Evolutionary conservation across 2,113 vertebrate species (phyloP).

Genomic region (Zapornia atra): DNA sequence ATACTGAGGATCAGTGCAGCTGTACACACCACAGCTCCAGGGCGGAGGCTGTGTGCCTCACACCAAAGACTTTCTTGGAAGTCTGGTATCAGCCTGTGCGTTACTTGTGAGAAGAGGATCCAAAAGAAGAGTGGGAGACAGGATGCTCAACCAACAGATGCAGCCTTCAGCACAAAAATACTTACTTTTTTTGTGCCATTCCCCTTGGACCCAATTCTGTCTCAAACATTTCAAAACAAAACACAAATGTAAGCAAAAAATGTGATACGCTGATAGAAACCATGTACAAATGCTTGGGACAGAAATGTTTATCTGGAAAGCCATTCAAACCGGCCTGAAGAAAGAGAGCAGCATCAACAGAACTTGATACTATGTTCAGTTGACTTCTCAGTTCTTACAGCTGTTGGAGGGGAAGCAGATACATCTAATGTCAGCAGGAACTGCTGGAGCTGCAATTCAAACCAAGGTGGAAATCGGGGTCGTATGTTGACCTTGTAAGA

Average conservation of each 20-base stretch:
- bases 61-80: neutral
- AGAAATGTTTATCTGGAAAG: neutral
- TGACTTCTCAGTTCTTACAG: neutral
- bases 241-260: neutral
- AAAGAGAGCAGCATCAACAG: slow-evolving; percentile 5
- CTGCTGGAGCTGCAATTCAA: slow-evolving; percentile 10
- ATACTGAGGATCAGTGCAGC: neutral
- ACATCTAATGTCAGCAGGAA: neutral
- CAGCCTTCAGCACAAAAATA: neutral
- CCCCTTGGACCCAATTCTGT: neutral
- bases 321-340: neutral
- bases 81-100: neutral
- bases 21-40: neutral
- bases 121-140: neutral
- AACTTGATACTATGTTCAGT: neutral
- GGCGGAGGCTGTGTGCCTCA: neutral
- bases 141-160: neutral
- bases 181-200: neutral
- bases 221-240: neutral
- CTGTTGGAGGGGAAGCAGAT: slow-evolving; percentile 3
- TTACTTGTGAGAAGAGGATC: neutral
- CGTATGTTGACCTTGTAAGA: neutral
- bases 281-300: neutral
- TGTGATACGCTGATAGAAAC: rapidly evolving
- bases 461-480: neutral